Evolutionary conservation across 2,888 invertebrate species (phyloP).

Genomic region (Amphipyra berbera): DNA sequence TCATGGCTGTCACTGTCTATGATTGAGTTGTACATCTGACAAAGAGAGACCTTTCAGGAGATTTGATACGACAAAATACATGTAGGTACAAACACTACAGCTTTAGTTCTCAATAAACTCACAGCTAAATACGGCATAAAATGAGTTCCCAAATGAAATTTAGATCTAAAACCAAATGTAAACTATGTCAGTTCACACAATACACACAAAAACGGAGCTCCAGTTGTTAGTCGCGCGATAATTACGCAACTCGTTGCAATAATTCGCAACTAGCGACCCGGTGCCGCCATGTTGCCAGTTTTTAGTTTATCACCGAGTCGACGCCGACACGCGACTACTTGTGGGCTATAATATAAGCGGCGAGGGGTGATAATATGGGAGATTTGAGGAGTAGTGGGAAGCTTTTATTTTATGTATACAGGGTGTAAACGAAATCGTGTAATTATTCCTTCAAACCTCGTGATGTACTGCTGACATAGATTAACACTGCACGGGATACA

Average conservation of each 20-base stretch:
- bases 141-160: slow-evolving; percentile 5
- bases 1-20: no score
- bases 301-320: slow-evolving; percentile 18
- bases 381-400: not conserved
- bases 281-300: slow-evolving; percentile 4
- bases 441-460: no score
- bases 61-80: no score
- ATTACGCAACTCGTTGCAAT: slow-evolving; percentile 10
- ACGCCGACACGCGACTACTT: not conserved
- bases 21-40: no score
- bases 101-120: not conserved
- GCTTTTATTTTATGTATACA: not conserved
- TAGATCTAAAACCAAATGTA: not conserved
- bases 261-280: not conserved
- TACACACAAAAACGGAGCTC: not conserved
- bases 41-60: no score
- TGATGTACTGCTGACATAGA: no score
- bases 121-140: not conserved
- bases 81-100: no score
- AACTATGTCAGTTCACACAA: not conserved
- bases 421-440: no score
- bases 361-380: slow-evolving; percentile 8
- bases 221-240: slow-evolving; percentile 8
- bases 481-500: no score
- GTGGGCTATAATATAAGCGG: not conserved